These are phyloP conservation scores for Coptodon rendalli DNA, from an alignment of 2,113 vertebrate species.

Conservation along the genomic window DNA sequence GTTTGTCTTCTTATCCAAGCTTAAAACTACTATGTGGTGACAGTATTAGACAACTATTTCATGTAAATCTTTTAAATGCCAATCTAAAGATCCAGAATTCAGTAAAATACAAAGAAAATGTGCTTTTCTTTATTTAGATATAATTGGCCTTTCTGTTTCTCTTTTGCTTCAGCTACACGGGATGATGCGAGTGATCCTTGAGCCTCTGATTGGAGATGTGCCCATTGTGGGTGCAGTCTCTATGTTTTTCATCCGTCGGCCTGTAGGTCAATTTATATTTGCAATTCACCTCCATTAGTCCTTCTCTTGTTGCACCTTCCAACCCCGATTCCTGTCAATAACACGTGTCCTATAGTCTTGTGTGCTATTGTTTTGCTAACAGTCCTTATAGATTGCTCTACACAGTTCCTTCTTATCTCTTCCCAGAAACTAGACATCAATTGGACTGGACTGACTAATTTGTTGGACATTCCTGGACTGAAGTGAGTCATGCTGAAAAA, in stretches of 20 bases:
- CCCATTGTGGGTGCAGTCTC: constrained; percentile 88
- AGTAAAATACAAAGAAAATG: fast-evolving
- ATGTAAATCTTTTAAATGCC: not conserved
- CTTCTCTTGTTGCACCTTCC: not conserved
- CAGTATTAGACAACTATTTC: not conserved
- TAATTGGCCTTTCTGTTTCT: not conserved
- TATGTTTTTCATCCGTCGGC: constrained; percentile 90
- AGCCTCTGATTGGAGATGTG: constrained; percentile 86
- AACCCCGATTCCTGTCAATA: not conserved
- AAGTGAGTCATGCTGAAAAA: constrained; percentile 72
- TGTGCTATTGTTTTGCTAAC: constrained; percentile 10
- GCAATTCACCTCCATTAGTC: not conserved
- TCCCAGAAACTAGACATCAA: constrained; percentile 85
- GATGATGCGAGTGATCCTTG: constrained; percentile 88
- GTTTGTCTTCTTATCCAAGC: constrained; percentile 52
- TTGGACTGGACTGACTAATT: constrained; percentile 92
- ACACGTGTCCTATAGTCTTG: not conserved
- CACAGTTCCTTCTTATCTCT: not conserved
- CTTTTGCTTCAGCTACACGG: constrained; percentile 76
- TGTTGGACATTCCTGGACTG: constrained; percentile 89
- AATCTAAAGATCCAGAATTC: not conserved
- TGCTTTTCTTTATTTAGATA: fast-evolving
- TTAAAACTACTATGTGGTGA: not conserved
- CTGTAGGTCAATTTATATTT: constrained; percentile 70
- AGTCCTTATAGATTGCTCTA: not conserved